Base-by-base conservation (phyloP, 2,797 vertebrate genomes). In the Eleutherodactylus coqui region DNA sequence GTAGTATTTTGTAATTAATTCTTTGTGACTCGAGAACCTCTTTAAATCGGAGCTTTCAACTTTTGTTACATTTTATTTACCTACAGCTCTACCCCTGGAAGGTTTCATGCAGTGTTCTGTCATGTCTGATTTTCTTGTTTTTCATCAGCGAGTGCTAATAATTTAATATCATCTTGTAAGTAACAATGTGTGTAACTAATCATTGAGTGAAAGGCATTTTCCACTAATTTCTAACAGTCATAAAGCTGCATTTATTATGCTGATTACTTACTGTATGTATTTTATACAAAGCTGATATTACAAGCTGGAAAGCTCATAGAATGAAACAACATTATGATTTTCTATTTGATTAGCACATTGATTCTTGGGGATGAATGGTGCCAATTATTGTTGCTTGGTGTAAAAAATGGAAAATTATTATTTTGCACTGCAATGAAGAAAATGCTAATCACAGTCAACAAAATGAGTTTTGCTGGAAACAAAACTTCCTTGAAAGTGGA, bases 351-450 rank as follows among this genome's bases (percentile, higher is more conserved):
- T 89, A 51, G 11, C 88, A 62, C 58, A 88, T 84, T 89, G 79
- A 67, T 90, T 90, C 89, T 82, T 38, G 47, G 82, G 88, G 79
- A 85, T 75, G 34, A 82, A 82, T 89, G 90, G 90, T 64, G 85
- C 88, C 86, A 88, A 82, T 88, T 92, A 92, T 92, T 77, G 89
- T 90, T 91, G 86, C 7, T 82, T 58, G 58, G 79, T 89, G 80
- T 85, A 87, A 89, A 89, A 62, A 90, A 88, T 90, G 78, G 69
- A 73, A 83, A 91, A 91, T 79, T 80, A 85, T 85, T 85, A 80
- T 86, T 82, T 86, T 81, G 79, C 38, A 82, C 69, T 82, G 41
- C 64, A 75, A 82, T 82, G 51, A 75, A 81, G 78, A 75, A 62
- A 24, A 81, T 81, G 84, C 58, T 81, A 86, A 86, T 86, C 77